phyloP scores from a whole-genome alignment of 2,888 invertebrate species.

The Lutraria lutraria region DNA sequence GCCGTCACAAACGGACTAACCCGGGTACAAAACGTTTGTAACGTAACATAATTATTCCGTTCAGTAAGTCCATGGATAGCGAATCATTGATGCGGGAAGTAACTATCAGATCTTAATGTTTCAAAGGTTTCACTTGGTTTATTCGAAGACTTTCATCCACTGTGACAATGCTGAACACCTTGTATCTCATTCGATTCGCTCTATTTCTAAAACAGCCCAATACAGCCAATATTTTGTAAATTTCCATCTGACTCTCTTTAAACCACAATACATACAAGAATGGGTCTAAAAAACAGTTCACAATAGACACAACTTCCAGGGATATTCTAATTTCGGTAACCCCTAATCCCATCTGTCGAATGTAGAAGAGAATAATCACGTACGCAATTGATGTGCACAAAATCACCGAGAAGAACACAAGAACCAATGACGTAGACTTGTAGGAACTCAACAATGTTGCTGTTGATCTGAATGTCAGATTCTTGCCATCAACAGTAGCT shows the following conservation, averaged over 20 bases:
- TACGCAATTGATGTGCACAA: conserved; percentile 35
- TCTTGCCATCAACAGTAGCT: conserved; percentile 1
- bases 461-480: conserved; percentile 27
- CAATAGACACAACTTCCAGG: conserved; percentile 17
- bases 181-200: conserved; percentile 31
- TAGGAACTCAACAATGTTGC: conserved; percentile 34
- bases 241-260: conserved; percentile 47
- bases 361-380: conserved; percentile 27
- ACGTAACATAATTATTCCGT: no score
- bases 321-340: conserved; percentile 17
- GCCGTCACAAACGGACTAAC: no score
- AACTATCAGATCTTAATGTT: not conserved
- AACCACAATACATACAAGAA: conserved; percentile 57
- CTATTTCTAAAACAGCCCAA: not conserved
- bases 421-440: conserved; percentile 47
- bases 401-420: conserved; percentile 44
- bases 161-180: conserved; percentile 33
- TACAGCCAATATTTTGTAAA: conserved; percentile 25
- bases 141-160: not conserved
- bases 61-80: not conserved
- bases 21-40: no score
- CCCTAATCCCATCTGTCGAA: conserved; percentile 29
- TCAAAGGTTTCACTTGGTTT: not conserved
- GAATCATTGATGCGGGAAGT: not conserved
- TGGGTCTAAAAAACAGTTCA: conserved; percentile 48